Percentiles rank a stretch among this genome's conserved stretches.
Evolutionary conservation across 2,797 vertebrate species (phyloP).

Genomic region (Enteromius unitaeniatus): DNA sequence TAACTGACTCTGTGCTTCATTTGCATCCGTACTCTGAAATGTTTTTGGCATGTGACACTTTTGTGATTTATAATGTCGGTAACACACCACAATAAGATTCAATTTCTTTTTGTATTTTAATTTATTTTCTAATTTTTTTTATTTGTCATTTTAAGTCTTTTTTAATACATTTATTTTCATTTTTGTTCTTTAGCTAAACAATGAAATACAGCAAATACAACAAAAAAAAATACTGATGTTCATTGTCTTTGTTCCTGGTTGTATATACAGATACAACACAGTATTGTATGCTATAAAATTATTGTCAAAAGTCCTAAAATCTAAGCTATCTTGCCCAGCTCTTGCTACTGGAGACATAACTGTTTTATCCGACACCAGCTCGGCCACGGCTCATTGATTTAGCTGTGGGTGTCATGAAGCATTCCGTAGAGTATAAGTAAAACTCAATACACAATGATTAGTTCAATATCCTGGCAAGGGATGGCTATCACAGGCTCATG

Average conservation of each 20-base stretch:
- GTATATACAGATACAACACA: background rate
- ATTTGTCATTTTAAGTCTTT: background rate
- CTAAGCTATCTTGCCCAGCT: background rate
- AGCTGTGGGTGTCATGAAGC: background rate
- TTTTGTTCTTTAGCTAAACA: background rate
- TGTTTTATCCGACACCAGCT: background rate
- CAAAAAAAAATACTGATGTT: background rate
- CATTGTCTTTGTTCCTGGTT: background rate
- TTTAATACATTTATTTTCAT: background rate
- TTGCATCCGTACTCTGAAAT: background rate
- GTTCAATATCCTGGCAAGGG: background rate
- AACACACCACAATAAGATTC: background rate
- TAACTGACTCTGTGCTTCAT: background rate
- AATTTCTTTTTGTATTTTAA: background rate
- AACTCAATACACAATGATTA: constrained; percentile 18
- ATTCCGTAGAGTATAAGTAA: constrained; percentile 2
- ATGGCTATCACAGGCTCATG: background rate
- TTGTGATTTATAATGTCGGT: background rate
- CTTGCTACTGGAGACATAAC: background rate
- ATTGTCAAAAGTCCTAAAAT: background rate
- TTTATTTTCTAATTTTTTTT: background rate
- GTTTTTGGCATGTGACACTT: background rate
- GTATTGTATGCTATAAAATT: background rate
- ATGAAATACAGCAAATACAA: background rate
- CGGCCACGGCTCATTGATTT: background rate